Base-by-base conservation (phyloP, 2,888 invertebrate genomes). In the Lapara coniferarum region DNA sequence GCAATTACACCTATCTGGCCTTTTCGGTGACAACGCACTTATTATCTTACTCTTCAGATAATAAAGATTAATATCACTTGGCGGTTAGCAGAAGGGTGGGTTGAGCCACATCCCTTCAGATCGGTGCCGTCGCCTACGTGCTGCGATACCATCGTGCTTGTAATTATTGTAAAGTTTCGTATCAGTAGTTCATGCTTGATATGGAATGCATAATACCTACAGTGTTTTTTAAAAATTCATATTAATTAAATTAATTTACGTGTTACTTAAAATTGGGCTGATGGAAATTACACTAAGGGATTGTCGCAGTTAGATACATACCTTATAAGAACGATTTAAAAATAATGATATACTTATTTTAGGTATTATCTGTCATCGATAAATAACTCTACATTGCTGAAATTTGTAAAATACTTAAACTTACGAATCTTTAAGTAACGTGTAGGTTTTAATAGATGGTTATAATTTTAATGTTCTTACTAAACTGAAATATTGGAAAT, bases 51-150 rank as follows among this genome's bases (percentile, higher is more conserved):
- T 74, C 72, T 78, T 76, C 75, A 76, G 75, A 78, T 70, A 82
- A 89, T 92, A 93, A 90, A 91, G 93, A 90, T 91, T 90, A 89
- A 89, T 89, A 85, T 91, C 77, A 84, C 78, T 72, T 78, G 83
- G 71, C 79, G 71, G 71, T 69, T 73, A 70, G 70, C 63, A 70
- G 67, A 72, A 76, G 81, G 82, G 87, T 89, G 90, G 90, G 90
- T 77, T 81, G 89, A 77, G 75, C 84, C 85, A 82, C 88, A 88
- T 88, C 90, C 90, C 90, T 89, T 84, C 81, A 83, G 81, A 84
- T 74, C 81, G 81, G 82, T 89, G 90, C 92, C 91, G 88, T 89
- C 91, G 90, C 88, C 84, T 86, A 77, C 85, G 83, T 85, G 81
- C 78, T 85, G 85, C 86, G 88, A 85, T 83, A 79, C 78, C 71